Evolutionary conservation across 1,140 invertebrate genomes (phyloP), one percentile per base, ranked within the genome.

Genomic region (Caerostris darwini): DNA sequence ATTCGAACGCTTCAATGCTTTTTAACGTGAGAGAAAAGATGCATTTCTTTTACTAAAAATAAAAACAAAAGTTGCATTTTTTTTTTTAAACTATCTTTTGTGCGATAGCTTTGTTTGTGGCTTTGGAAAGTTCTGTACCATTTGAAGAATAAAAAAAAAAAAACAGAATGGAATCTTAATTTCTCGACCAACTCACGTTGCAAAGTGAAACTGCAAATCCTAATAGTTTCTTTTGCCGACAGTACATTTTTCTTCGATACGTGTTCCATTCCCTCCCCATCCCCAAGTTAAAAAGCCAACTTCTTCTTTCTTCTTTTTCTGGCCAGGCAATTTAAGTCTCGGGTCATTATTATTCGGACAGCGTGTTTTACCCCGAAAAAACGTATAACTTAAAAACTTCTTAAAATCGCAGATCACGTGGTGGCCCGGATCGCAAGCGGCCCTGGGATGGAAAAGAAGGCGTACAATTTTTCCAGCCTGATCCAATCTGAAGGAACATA

Each of bases 321-420:
- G 56, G 83, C 17, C 10, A 7, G 56, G 56, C 83, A 85, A 85
- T 85, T 85, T 85, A 85, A 54, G 57, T 85, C 56, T 85, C 3
- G 57, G 56, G 83, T 19, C 83, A 85, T 85, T 85, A 85, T 85
- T 85, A 85, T 85, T 85, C 83, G 56, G 83, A 85, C n/a, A 57
- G 17, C 83, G 83, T 34, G 34, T 85, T 85, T 14, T 82, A 50
- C 19, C 71, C 57, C 14, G 83, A 85, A 82, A 7, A n/a, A 82
- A 14, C 83, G 17, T 85, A 58, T 85, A 85, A 85, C 83, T 85
- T 85, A 85, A 85, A n/a, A 58, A 57, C 19, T 17, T 85, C 3
- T 17, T 56, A 34, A 19, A n/a, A 85, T 57, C 56, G n/a, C n/a
- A 14, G 58, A n/a, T 50, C 34, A 85, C 57, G 17, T 50, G 54